Base-by-base conservation (phyloP, 30 jellyfish, hydroid and myxozoan genomes). In the Rhopilema esculentum region DNA sequence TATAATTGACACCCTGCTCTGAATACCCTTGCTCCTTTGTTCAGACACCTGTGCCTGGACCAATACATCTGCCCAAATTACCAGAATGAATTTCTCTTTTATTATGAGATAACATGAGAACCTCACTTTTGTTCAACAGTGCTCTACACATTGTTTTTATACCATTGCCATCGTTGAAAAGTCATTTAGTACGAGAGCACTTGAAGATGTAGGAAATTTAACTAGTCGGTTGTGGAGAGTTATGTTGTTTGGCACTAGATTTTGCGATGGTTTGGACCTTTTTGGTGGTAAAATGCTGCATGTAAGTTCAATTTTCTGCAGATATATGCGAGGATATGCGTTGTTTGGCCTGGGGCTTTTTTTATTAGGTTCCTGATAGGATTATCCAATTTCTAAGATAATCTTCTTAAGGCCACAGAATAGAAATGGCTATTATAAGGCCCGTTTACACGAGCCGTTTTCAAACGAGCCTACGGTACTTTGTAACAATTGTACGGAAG, bases 11-110 rank as follows among this genome's bases (percentile, higher is more conserved):
- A n/a, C 78, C 88, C 88, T 27, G 78, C 88, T 17, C 75, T 30
- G 69, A 77, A 77, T 17, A 49, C 32, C 77, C 88, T 26, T 32
- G 69, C 33, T 32, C 86, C 53, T 6, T 83, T 83, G 92, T 83
- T 61, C 79, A 23, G 31, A 67, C 92, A 83, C 92, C 92, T 84
- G 92, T 78, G 81, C 33, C 82, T 16, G 2, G 8, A 28, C 67
- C 62, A 48, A 20, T 33, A 57, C 92, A 84, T 84, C 92, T 84
- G 92, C 87, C 62, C 48, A 23, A 25, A 30, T 49, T 68, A 52
- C 25, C 48, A 32, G 21, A 24, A 27, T 66, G 64, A 84, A 84
- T 84, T 72, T 78, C 79, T 19, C 62, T 26, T 52, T 78, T 78
- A 69, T 78, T 21, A 0, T 18, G 9, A 28, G 33, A 66, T 19